These are phyloP conservation scores for Notothenia rossii DNA, from an alignment of 2,113 vertebrate species.

Conservation along the genomic window DNA sequence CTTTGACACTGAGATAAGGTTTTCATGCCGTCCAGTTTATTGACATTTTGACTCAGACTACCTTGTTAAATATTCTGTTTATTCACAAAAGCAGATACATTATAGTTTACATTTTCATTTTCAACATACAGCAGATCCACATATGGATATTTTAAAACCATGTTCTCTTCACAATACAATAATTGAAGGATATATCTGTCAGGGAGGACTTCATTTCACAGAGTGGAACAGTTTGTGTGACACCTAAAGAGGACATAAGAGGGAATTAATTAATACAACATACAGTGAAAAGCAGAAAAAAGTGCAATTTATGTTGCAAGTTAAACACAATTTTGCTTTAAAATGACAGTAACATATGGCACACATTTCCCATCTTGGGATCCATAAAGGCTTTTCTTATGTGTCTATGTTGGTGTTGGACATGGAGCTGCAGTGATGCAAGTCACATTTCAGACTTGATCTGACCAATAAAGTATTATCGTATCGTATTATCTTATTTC, in stretches of 20 bases:
- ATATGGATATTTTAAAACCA: constrained; percentile 55
- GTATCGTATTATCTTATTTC: too few relatives aligned
- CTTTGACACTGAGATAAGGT: neutral
- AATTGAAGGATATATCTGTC: constrained; percentile 37
- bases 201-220: constrained; percentile 76
- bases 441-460: too few relatives aligned
- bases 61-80: constrained; percentile 53
- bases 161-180: constrained; percentile 23
- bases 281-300: neutral
- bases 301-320: neutral
- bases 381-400: too few relatives aligned
- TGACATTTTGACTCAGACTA: constrained; percentile 42
- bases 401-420: too few relatives aligned
- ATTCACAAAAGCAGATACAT: constrained; percentile 60
- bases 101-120: constrained; percentile 48
- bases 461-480: too few relatives aligned
- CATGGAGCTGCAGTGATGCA: too few relatives aligned
- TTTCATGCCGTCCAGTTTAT: constrained; percentile 58
- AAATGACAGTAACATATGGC: too few relatives aligned
- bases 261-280: neutral
- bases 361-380: too few relatives aligned
- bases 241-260: constrained; percentile 74
- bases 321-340: too few relatives aligned
- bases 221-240: constrained; percentile 85
- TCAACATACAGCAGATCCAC: constrained; percentile 63